Base-by-base conservation (phyloP, 2,888 invertebrate genomes). In the Cantharis lateralis region DNA sequence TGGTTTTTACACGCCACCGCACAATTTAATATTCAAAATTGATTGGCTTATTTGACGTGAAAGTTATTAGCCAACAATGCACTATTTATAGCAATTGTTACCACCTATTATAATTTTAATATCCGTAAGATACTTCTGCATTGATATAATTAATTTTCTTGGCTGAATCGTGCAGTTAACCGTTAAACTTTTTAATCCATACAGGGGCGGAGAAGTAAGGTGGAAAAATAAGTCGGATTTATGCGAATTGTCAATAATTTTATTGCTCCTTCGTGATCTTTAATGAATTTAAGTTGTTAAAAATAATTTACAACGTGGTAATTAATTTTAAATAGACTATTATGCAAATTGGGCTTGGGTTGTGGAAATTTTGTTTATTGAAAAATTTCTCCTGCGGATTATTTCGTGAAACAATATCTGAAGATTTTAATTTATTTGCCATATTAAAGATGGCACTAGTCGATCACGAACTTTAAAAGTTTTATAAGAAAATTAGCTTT, bases 211-310 rank as follows among this genome's bases (percentile, higher is more conserved):
- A 11, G n/a, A n/a, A n/a, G 48, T n/a, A n/a, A n/a, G n/a, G 48
- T 48, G 48, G 48, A n/a, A 48, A 26, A 64, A 72, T 76, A 70
- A 72, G 70, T 77, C 32, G 48, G 15, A 77, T 73, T 77, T 77
- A 73, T 73, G 76, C 71, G 70, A 72, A 64, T 76, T 62, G 76
- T 76, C 66, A 16, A 18, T 68, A 73, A 76, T 76, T 76, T 76
- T 73, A 77, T 77, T 77, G 68, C 77, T 16, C 68, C 71, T 74
- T 77, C 77, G 77, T 77, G 77, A 74, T 77, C 74, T 74, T 68
- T 74, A 62, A 62, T 73, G 74, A 71, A 71, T 71, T 77, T 73
- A 73, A 68, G 66, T 73, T 77, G 20, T 48, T 71, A 62, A 68
- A 68, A 72, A 77, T 68, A 70, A 73, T 63, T 68, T 62, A 62